A percentile compares a stretch with the other conserved stretches of the same genome.
phyloP scores from a whole-genome alignment of 1,140 invertebrate genomes.

The Neomicropteryx cornuta region DNA sequence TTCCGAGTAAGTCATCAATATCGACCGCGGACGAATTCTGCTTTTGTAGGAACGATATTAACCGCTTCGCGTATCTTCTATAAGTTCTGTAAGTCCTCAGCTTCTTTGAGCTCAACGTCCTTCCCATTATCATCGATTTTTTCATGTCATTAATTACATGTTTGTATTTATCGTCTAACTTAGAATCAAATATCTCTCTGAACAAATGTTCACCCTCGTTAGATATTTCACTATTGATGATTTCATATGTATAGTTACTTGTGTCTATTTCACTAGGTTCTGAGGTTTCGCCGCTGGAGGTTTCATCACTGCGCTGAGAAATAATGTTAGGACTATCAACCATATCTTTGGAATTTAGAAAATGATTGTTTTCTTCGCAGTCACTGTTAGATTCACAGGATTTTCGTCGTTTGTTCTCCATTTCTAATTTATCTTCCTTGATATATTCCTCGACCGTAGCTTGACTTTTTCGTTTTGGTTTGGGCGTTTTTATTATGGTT shows the following conservation, averaged over 20 bases:
- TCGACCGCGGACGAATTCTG: conserved; percentile 39
- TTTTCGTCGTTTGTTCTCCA: conserved; percentile 14
- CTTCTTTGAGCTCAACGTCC: conserved; percentile 32
- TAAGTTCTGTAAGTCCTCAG: conserved; percentile 37
- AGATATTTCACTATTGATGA: no score
- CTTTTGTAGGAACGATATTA: conserved; percentile 35
- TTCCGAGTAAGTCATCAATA: conserved; percentile 35
- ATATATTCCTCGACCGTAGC: no score
- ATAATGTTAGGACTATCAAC: conserved; percentile 22
- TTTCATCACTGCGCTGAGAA: conserved; percentile 17
- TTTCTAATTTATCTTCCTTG: no score
- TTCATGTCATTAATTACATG: conserved; percentile 41
- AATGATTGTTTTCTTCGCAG: conserved; percentile 5
- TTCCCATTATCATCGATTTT: conserved; percentile 38
- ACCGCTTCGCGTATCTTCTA: conserved; percentile 33
- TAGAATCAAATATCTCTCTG: conserved; percentile 28
- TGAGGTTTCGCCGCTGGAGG: conserved; percentile 16
- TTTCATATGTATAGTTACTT: conserved; percentile 18
- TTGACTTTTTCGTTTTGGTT: conserved; percentile 20
- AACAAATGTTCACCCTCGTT: conserved; percentile 25
- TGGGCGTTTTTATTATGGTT: conserved; percentile 24
- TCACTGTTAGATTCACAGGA: conserved; percentile 13
- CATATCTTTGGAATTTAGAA: conserved; percentile 17
- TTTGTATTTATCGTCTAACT: conserved; percentile 25
- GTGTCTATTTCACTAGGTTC: conserved; percentile 29